Evolutionary conservation across 2,888 invertebrate genomes (phyloP).

Genomic region (Fabriciana adippe): DNA sequence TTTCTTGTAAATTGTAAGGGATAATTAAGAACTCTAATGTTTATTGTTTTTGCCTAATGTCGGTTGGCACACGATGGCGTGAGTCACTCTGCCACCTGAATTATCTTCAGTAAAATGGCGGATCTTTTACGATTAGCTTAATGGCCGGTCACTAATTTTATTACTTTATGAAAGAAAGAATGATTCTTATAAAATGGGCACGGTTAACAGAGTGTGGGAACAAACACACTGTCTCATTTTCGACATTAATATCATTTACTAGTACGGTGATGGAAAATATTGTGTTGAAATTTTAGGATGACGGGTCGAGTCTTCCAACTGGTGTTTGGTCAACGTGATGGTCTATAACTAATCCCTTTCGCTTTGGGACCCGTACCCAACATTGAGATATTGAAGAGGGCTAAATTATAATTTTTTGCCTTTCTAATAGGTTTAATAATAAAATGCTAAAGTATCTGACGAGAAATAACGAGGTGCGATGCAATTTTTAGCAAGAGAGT

Average conservation of each 20-base stretch:
- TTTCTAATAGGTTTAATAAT: too few species aligned
- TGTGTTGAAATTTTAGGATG: neutral
- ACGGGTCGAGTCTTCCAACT: too few species aligned
- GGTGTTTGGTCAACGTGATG: too few species aligned
- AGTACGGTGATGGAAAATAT: neutral
- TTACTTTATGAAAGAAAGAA: conserved; percentile 35
- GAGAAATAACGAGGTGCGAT: too few species aligned
- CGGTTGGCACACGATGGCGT: conserved; percentile 56
- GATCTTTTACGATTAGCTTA: conserved; percentile 61
- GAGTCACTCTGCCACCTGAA: conserved; percentile 68
- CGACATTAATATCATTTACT: neutral
- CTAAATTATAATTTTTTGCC: too few species aligned
- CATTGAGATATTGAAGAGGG: too few species aligned
- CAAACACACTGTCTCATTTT: too few species aligned
- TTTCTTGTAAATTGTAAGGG: neutral
- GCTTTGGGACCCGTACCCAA: too few species aligned
- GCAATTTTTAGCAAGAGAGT: too few species aligned
- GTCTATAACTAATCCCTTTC: too few species aligned
- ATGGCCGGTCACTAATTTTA: conserved; percentile 60
- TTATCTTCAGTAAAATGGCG: conserved; percentile 58
- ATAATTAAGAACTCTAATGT: conserved; percentile 15
- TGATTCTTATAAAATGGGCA: conserved; percentile 15
- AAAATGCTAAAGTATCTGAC: too few species aligned
- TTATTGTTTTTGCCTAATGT: conserved; percentile 48
- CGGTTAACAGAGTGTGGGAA: neutral